Percentiles rank a stretch among this genome's conserved stretches.
Conservation (phyloP, 2,113 vertebrate species). For the Melanotaenia duboulayi region DNA sequence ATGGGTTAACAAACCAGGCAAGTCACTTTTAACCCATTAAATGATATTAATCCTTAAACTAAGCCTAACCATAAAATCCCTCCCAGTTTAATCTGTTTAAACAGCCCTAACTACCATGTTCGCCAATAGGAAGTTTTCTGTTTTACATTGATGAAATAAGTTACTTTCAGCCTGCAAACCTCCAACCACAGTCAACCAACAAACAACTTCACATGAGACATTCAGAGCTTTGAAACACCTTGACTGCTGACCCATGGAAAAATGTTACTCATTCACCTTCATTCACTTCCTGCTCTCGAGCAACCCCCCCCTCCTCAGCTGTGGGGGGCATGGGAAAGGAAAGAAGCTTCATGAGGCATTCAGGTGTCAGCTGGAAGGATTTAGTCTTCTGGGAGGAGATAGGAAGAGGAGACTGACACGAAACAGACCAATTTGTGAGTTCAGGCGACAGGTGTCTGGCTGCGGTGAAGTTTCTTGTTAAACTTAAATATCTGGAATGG, state of each 20-base stretch:
- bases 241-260: neutral
- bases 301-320: constrained; percentile 6
- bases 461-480: constrained; percentile 9
- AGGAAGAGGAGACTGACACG: constrained; percentile 29
- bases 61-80: too few species aligned
- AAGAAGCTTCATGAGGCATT: constrained; percentile 34
- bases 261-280: constrained; percentile 29
- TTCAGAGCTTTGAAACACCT: constrained; percentile 2
- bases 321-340: constrained; percentile 44
- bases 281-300: constrained; percentile 4
- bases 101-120: neutral
- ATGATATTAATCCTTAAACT: neutral
- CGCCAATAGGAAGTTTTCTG: neutral
- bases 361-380: constrained; percentile 63
- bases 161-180: neutral
- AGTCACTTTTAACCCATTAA: too few species aligned
- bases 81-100: neutral
- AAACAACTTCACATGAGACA: neutral
- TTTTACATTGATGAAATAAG: neutral
- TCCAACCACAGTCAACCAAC: neutral
- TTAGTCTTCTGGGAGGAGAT: constrained; percentile 29
- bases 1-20: too few species aligned
- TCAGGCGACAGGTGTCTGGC: constrained; percentile 67
- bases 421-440: constrained; percentile 40
- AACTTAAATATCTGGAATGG: constrained; percentile 21